These are phyloP conservation scores for Kobus ellipsiprymnus DNA, from an alignment of 2,113 vertebrate genomes.

Conservation along the genomic window DNA sequence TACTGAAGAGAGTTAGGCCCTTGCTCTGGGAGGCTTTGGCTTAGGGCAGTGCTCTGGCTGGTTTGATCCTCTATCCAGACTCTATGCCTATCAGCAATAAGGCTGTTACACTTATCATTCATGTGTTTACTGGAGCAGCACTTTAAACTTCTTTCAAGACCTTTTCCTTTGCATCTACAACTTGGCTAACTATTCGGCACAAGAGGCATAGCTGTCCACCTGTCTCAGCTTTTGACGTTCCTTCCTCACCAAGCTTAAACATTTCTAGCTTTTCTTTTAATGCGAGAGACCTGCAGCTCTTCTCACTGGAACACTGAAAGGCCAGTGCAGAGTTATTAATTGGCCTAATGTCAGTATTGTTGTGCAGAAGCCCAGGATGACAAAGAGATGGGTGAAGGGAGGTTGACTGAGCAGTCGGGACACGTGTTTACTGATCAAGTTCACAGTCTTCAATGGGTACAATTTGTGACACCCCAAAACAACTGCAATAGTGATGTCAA, in stretches of 20 bases:
- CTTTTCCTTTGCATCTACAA: background rate
- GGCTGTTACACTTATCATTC: background rate
- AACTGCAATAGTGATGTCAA: background rate
- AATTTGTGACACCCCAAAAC: background rate
- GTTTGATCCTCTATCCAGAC: background rate
- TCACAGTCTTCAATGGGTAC: background rate
- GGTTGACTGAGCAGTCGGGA: background rate
- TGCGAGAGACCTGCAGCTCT: background rate
- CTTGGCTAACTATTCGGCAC: background rate
- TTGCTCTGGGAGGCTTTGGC: background rate
- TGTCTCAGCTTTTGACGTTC: background rate
- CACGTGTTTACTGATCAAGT: background rate
- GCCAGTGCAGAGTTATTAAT: background rate
- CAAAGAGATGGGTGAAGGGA: background rate
- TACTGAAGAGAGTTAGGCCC: background rate
- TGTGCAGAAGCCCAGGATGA: background rate
- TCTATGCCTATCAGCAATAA: background rate
- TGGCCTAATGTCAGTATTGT: background rate
- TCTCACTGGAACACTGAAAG: background rate
- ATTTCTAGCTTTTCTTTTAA: background rate
- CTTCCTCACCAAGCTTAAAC: background rate
- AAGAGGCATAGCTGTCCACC: rapidly evolving
- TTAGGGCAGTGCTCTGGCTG: background rate
- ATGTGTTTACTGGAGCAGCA: background rate
- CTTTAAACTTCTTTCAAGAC: background rate